Evolutionary conservation across 2,888 invertebrate genomes (phyloP), one percentile per base, ranked within the genome.

Genomic region (Resseliella maxima): DNA sequence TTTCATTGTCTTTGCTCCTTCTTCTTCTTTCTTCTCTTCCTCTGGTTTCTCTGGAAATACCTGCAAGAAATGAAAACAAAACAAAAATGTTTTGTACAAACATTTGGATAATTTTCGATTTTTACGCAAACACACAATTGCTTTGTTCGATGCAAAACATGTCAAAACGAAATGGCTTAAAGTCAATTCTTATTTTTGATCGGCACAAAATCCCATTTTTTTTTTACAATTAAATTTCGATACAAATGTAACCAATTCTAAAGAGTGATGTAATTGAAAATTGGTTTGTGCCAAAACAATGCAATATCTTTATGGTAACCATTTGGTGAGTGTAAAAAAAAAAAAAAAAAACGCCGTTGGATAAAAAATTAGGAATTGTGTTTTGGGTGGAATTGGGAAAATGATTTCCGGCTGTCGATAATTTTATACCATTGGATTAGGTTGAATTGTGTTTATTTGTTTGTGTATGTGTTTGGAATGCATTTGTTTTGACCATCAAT

Each of bases 341-440:
- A n/a, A n/a, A n/a, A n/a, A n/a, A n/a, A n/a, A n/a, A n/a, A n/a
- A 31, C 15, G 31, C 15, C 31, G 6, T 72, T 72, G 35, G 31
- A 72, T 31, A 24, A 24, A 24, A 24, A 15, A n/a, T n/a, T 3
- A n/a, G 27, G 5, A 72, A 72, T 72, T 72, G 31, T 72, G 15
- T 27, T 31, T 24, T 59, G 24, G n/a, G n/a, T n/a, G 24, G 6
- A 15, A 72, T 35, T 72, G 12, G 15, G 15, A 31, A 72, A 35
- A 59, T 72, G 0, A 72, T 35, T 72, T 72, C 72, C 72, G 72
- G 72, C 72, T 72, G 35, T 27, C 72, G 72, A 35, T 72, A 72
- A 72, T 72, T 72, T 12, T 15, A 72, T 27, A 15, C 18, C n/a
- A 24, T 59, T 59, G 27, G 59, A 59, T 59, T 59, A 59, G 6